Evolutionary conservation across 2,113 vertebrate species (phyloP).

Genomic region (Caretta caretta): DNA sequence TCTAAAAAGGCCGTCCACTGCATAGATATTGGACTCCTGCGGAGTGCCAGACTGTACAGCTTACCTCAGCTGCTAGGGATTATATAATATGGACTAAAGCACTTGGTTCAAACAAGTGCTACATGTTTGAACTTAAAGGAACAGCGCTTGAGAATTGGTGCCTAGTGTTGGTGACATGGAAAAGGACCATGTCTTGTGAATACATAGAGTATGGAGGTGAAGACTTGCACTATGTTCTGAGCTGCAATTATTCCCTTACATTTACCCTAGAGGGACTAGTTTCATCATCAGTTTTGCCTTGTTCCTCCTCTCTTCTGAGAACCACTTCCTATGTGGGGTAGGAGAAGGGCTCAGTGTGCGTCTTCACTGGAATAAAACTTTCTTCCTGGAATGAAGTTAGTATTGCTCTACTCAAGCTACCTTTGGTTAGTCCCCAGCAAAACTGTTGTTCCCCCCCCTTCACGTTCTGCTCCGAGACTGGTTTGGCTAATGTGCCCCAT

Average conservation of each 20-base stretch:
- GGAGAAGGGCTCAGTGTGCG: not conserved
- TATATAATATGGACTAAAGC: not conserved
- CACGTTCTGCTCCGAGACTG: not conserved
- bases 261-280: not conserved
- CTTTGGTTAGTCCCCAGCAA: not conserved
- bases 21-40: not conserved
- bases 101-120: not conserved
- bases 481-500: not conserved
- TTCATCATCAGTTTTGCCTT: accelerated
- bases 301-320: not conserved
- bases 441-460: not conserved
- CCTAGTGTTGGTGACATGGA: not conserved
- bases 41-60: not conserved
- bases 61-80: slow-evolving; percentile 15
- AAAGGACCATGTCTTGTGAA: not conserved
- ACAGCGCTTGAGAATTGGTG: not conserved
- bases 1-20: not conserved
- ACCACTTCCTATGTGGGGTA: not conserved
- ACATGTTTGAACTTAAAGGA: not conserved
- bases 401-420: not conserved
- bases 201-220: accelerated
- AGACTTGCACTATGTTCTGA: accelerated
- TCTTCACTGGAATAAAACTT: not conserved
- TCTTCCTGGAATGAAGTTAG: too few species aligned
- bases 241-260: accelerated